A percentile compares a stretch with the other conserved stretches of the same genome.
phyloP scores from a whole-genome alignment of 2,888 invertebrate species.

The Coecobrya sp. region DNA sequence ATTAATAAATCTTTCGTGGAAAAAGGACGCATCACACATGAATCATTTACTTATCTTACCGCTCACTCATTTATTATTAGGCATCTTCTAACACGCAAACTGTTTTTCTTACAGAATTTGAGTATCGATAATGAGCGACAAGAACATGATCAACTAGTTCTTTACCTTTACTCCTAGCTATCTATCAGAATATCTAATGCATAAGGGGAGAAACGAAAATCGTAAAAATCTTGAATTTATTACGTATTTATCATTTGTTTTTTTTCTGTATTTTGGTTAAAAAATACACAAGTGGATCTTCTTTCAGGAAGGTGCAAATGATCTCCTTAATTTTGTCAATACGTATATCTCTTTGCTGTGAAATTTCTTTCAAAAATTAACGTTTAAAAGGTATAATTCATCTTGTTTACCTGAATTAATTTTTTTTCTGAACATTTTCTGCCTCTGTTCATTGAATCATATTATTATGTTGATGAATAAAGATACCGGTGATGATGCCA shows the following conservation, averaged over 20 bases:
- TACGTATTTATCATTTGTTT: background rate
- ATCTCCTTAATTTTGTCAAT: constrained; percentile 16
- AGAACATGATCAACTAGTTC: constrained; percentile 65
- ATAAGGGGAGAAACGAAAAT: background rate
- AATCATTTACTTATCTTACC: constrained; percentile 39
- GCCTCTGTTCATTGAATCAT: background rate
- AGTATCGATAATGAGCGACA: constrained; percentile 45
- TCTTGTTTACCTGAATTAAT: background rate
- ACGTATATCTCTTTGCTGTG: background rate
- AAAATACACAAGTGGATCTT: background rate
- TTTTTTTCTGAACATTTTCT: background rate
- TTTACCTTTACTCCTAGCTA: background rate
- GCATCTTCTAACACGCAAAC: background rate
- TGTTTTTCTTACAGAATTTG: constrained; percentile 4
- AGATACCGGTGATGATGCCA: constrained; percentile 63
- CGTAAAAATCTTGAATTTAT: background rate
- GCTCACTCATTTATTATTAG: constrained; percentile 23
- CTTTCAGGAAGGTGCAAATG: background rate
- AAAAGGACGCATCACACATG: constrained; percentile 39
- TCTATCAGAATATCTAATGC: constrained; percentile 48
- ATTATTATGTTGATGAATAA: background rate
- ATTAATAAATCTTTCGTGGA: constrained; percentile 51
- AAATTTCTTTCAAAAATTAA: background rate
- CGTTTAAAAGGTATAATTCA: background rate
- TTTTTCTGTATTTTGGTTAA: background rate